Percentiles rank a stretch among this genome's conserved stretches.
Evolutionary conservation across 1,140 invertebrate genomes (phyloP).

Genomic region (Drosophila guanche): DNA sequence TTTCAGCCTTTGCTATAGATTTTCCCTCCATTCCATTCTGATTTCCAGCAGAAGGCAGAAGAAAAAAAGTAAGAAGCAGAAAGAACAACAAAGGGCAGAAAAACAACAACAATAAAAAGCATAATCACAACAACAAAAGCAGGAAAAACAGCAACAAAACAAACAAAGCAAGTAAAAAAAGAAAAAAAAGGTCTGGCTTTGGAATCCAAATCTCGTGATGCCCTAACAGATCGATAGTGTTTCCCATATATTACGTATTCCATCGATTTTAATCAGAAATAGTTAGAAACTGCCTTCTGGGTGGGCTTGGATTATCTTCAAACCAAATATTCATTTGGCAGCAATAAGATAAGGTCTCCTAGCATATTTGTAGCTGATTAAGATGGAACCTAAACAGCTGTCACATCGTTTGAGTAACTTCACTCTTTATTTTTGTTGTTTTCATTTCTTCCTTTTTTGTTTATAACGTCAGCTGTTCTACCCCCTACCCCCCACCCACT

Average conservation of each 20-base stretch:
- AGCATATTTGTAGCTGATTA: too few relatives aligned
- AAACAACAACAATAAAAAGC: not conserved
- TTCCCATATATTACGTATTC: too few relatives aligned
- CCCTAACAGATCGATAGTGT: too few relatives aligned
- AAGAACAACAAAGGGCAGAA: conserved; percentile 6
- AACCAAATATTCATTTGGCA: too few relatives aligned
- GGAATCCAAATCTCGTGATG: not conserved
- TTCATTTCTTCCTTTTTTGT: conserved; percentile 25
- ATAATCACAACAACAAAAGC: not conserved
- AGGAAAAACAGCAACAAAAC: not conserved
- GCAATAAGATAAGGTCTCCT: too few relatives aligned
- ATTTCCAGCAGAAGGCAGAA: conserved; percentile 18
- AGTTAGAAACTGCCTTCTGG: too few relatives aligned
- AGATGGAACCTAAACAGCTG: conserved; percentile 50
- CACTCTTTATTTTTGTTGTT: conserved; percentile 49
- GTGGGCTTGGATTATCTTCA: too few relatives aligned
- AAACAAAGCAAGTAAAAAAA: too few relatives aligned
- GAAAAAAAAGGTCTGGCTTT: too few relatives aligned
- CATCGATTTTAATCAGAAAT: too few relatives aligned
- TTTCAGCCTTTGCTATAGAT: conserved; percentile 45
- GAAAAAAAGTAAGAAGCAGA: not conserved
- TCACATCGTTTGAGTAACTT: conserved; percentile 55
- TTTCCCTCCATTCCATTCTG: conserved; percentile 52
- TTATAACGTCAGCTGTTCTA: conserved; percentile 63
- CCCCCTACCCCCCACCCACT: too few relatives aligned